These are phyloP conservation scores for Microtus ochrogaster DNA, from an alignment of 2,113 vertebrate genomes.

Conservation along the genomic window DNA sequence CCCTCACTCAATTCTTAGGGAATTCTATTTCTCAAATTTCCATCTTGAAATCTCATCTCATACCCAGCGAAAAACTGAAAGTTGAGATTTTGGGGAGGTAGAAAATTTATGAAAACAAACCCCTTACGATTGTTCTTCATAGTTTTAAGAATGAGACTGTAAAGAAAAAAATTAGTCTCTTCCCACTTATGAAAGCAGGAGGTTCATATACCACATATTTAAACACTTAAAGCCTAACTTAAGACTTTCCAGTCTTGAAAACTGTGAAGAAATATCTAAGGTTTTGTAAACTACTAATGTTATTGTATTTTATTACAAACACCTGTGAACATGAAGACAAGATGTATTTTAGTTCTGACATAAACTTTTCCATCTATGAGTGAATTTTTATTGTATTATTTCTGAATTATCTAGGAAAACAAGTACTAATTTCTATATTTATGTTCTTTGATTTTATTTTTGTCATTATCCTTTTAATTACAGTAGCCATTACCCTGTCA, in stretches of 20 bases:
- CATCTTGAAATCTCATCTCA: not conserved
- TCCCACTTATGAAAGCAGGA: too few species aligned
- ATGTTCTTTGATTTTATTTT: not conserved
- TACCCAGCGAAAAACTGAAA: not conserved
- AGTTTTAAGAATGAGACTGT: not conserved
- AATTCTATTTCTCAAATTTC: not conserved
- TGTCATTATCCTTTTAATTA: not conserved
- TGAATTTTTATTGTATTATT: not conserved
- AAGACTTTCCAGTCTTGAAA: not conserved
- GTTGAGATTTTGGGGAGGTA: not conserved
- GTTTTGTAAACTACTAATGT: not conserved
- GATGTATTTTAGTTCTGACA: not conserved
- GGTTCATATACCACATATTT: not conserved
- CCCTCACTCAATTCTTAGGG: not conserved
- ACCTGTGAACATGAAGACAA: not conserved
- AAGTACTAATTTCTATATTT: not conserved
- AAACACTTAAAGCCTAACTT: not conserved
- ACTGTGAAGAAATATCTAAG: not conserved
- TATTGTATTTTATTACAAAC: not conserved
- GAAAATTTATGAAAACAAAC: not conserved
- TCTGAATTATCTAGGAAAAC: not conserved
- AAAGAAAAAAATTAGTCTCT: not conserved
- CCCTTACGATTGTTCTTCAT: too few species aligned
- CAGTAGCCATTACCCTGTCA: not conserved
- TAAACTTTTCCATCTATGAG: not conserved